Evolutionary conservation across 2,888 invertebrate species (phyloP).

Genomic region (Melinaea menophilus): DNA sequence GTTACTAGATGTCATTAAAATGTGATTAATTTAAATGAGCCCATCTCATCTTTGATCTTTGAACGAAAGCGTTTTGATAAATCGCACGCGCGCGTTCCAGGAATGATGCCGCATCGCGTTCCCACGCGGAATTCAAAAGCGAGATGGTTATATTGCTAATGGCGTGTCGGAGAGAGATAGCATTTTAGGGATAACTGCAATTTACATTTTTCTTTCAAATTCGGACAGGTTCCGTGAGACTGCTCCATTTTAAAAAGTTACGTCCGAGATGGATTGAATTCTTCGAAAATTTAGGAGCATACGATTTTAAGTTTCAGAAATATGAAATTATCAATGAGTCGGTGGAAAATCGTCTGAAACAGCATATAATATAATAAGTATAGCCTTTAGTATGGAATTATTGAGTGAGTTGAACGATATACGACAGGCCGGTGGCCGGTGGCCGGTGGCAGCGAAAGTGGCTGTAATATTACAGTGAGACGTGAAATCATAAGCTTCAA

Average conservation of each 20-base stretch:
- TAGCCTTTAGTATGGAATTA: constrained; percentile 19
- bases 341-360: neutral
- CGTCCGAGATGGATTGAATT: too few relatives aligned
- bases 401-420: constrained; percentile 17
- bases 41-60: constrained; percentile 34
- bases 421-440: constrained; percentile 8
- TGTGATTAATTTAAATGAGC: constrained; percentile 28
- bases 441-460: constrained; percentile 24
- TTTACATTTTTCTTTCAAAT: constrained; percentile 53
- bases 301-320: neutral
- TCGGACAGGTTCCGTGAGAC: constrained; percentile 17
- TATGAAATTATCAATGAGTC: neutral
- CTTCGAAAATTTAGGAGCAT: neutral
- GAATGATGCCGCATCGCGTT: constrained; percentile 63
- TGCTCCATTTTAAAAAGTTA: constrained; percentile 16
- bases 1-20: constrained; percentile 28
- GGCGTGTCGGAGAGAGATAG: constrained; percentile 35
- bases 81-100: constrained; percentile 63
- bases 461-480: constrained; percentile 18
- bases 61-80: constrained; percentile 60
- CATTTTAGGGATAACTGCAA: constrained; percentile 33
- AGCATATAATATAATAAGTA: constrained; percentile 8
- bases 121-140: constrained; percentile 64
- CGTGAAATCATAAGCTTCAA: constrained; percentile 20
- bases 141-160: constrained; percentile 40